These are phyloP conservation scores for Amphiduros pacificus DNA, from an alignment of 2,888 invertebrate genomes.

Conservation along the genomic window DNA sequence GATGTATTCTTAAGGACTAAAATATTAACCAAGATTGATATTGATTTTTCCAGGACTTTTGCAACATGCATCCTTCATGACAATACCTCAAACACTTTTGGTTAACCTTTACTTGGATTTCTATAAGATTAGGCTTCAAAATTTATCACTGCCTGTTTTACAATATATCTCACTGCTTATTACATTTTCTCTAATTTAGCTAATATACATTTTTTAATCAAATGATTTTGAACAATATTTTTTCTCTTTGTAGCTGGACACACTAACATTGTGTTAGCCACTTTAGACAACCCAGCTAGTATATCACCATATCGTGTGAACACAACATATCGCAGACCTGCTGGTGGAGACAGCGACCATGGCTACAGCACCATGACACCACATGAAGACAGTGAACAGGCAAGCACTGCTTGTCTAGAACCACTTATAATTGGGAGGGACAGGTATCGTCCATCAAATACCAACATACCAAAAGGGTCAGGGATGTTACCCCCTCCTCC, in stretches of 20 bases:
- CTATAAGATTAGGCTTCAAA: no score
- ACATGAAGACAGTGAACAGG: constrained; percentile 57
- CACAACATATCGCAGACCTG: constrained; percentile 74
- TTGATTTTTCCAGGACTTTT: no score
- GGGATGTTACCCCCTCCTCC: constrained; percentile 50
- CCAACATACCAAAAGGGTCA: constrained; percentile 26
- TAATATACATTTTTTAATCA: no score
- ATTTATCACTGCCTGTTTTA: no score
- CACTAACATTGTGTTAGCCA: constrained; percentile 56
- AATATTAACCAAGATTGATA: no score
- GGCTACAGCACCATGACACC: constrained; percentile 68
- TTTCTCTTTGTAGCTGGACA: constrained; percentile 41
- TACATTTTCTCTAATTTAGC: not conserved
- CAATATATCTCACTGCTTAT: not conserved
- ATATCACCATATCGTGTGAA: constrained; percentile 87
- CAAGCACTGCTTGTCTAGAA: constrained; percentile 56
- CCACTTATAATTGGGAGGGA: constrained; percentile 53
- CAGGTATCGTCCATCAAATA: constrained; percentile 47
- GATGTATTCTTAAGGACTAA: no score
- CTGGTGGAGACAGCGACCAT: constrained; percentile 80
- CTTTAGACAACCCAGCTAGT: constrained; percentile 66
- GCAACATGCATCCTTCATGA: no score
- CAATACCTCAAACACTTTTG: no score
- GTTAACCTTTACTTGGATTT: no score
- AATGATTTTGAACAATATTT: no score